A percentile compares a stretch with the other conserved stretches of the same genome.
Evolutionary conservation across 1,140 invertebrate species (phyloP).

Genomic region (Planococcus citri): DNA sequence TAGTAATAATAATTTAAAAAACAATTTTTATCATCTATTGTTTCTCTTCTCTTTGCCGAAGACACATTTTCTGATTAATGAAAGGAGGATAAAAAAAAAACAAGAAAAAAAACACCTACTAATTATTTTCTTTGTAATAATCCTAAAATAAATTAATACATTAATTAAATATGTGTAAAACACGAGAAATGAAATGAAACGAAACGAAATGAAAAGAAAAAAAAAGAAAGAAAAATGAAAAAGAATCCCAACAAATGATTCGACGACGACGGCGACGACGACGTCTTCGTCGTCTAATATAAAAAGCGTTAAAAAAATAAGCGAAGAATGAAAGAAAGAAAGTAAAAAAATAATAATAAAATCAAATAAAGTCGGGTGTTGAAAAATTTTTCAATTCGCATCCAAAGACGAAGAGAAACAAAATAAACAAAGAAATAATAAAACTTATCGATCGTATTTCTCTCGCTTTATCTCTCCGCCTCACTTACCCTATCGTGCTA

Average conservation of each 20-base stretch:
- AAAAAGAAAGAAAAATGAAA: conserved; percentile 9
- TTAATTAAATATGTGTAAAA: background rate
- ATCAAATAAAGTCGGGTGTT: background rate
- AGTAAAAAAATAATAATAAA: too few species aligned
- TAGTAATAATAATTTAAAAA: background rate
- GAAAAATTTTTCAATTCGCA: background rate
- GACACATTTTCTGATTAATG: conserved; percentile 69
- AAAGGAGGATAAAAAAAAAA: conserved; percentile 34
- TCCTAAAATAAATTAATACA: conserved; percentile 38
- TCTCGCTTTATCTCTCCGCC: too few species aligned
- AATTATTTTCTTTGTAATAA: conserved; percentile 45
- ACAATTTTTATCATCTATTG: background rate
- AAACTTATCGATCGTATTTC: background rate
- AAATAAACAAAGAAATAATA: conserved; percentile 18
- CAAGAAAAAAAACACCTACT: conserved; percentile 29
- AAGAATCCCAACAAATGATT: background rate
- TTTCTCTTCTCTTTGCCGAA: conserved; percentile 50
- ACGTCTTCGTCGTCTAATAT: too few species aligned
- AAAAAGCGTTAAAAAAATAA: conserved; percentile 1
- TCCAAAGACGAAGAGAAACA: conserved; percentile 17
- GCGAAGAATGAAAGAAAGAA: background rate
- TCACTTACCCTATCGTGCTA: too few species aligned
- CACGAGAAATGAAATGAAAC: background rate
- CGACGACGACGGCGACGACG: too few species aligned
- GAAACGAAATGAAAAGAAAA: conserved; percentile 11